Percentiles rank a stretch among this genome's conserved stretches.
These are phyloP conservation scores for Agrypnus murinus DNA, from an alignment of 2,888 invertebrate genomes.

Conservation along the genomic window DNA sequence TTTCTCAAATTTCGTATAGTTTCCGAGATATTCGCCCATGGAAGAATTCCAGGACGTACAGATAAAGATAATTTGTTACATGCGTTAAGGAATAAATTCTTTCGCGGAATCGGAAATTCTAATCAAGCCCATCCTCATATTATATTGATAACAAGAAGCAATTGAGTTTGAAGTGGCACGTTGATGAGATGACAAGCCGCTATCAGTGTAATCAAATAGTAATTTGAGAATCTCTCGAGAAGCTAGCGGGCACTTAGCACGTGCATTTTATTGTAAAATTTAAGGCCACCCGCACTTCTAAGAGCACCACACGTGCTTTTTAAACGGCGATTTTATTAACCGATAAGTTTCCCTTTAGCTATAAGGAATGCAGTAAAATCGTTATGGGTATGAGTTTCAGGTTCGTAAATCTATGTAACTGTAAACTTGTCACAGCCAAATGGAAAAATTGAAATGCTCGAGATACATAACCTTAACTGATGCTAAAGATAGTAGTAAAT, in stretches of 20 bases:
- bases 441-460: too few relatives aligned
- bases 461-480: too few relatives aligned
- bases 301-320: conserved; percentile 28
- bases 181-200: conserved; percentile 4
- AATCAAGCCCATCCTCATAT: neutral
- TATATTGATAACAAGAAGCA: conserved; percentile 4
- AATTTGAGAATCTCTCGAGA: conserved; percentile 20
- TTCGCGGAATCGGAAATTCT: neutral
- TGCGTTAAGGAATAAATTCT: too few relatives aligned
- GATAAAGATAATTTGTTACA: too few relatives aligned
- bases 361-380: too few relatives aligned
- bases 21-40: too few relatives aligned
- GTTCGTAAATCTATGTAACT: too few relatives aligned
- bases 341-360: conserved; percentile 18
- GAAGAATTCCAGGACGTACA: too few relatives aligned
- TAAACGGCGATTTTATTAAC: conserved; percentile 11
- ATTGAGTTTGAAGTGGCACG: conserved; percentile 2
- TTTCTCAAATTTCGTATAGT: too few relatives aligned
- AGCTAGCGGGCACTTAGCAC: conserved; percentile 17
- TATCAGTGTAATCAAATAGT: conserved; percentile 27
- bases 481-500: too few relatives aligned
- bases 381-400: too few relatives aligned
- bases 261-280: conserved; percentile 34
- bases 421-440: too few relatives aligned
- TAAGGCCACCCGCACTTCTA: conserved; percentile 3